Conservation (phyloP, 2,888 invertebrate species). For the Tenthredo notha region DNA sequence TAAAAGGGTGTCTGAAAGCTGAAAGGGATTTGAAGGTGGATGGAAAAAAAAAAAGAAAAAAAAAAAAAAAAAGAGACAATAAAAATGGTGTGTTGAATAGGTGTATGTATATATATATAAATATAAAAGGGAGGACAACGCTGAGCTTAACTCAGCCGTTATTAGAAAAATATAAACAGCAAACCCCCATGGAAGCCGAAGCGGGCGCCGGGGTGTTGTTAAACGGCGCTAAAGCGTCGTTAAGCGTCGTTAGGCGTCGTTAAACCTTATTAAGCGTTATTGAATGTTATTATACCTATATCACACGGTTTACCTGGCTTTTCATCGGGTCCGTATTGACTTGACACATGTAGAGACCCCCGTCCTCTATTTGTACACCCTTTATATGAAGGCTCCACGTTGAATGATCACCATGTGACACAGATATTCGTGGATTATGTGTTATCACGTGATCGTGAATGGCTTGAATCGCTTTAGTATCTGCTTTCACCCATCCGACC, state of each 20-base stretch:
- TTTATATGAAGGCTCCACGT: slow-evolving; percentile 95
- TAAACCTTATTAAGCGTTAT: slow-evolving; percentile 51
- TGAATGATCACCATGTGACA: slow-evolving; percentile 91
- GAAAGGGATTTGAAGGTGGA: slow-evolving; percentile 21
- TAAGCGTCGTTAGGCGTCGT: slow-evolving; percentile 49
- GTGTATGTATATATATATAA: not conserved
- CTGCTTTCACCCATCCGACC: slow-evolving; percentile 97
- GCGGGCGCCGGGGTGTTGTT: slow-evolving; percentile 26
- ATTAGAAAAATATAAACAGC: slow-evolving; percentile 41
- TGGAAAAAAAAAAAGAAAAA: slow-evolving; percentile 33
- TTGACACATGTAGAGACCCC: slow-evolving; percentile 96
- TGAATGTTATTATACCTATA: slow-evolving; percentile 44
- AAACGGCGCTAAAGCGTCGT: slow-evolving; percentile 45
- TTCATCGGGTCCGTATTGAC: slow-evolving; percentile 97
- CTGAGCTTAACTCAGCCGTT: slow-evolving; percentile 26
- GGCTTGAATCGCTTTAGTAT: slow-evolving; percentile 95
- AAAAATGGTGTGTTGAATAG: not conserved
- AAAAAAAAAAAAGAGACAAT: slow-evolving; percentile 53
- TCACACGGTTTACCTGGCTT: slow-evolving; percentile 86
- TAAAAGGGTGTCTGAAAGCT: slow-evolving; percentile 3
- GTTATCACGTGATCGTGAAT: slow-evolving; percentile 96
- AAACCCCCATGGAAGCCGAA: not conserved
- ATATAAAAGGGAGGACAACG: slow-evolving; percentile 8
- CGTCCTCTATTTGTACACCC: slow-evolving; percentile 92
- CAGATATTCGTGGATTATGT: slow-evolving; percentile 92